Conservation (phyloP, 2,888 invertebrate genomes). For the Bruchidius siliquastri region DNA sequence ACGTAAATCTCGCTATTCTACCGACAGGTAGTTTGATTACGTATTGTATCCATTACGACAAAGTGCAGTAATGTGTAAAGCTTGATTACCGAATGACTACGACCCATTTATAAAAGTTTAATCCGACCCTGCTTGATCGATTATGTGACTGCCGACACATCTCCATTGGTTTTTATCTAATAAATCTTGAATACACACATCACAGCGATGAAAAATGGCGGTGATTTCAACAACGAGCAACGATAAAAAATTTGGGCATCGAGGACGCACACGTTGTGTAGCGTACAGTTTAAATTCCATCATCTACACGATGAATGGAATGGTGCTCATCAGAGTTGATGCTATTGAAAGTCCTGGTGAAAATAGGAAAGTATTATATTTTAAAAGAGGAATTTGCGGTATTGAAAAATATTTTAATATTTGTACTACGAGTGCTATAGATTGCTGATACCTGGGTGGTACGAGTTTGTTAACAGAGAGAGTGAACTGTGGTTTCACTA, state of each 20-base stretch:
- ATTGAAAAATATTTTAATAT: too few relatives aligned
- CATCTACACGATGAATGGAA: too few relatives aligned
- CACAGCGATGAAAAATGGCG: neutral
- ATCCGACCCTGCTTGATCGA: neutral
- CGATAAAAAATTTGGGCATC: neutral
- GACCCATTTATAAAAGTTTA: neutral
- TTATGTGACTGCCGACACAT: neutral
- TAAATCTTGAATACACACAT: neutral
- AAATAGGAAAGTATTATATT: too few relatives aligned
- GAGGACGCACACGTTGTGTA: neutral
- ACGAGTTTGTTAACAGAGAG: too few relatives aligned
- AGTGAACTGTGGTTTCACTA: too few relatives aligned
- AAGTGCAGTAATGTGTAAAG: neutral
- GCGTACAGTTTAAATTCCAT: neutral
- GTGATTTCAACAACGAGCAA: neutral
- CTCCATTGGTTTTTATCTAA: neutral
- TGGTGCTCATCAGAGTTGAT: too few relatives aligned
- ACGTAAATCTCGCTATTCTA: neutral
- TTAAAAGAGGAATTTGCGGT: too few relatives aligned
- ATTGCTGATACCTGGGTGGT: too few relatives aligned
- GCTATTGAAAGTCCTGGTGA: too few relatives aligned
- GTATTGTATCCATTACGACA: neutral
- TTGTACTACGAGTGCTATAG: too few relatives aligned
- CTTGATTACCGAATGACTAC: neutral
- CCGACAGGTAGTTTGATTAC: neutral